A percentile compares a stretch with the other conserved stretches of the same genome.
Evolutionary conservation across 2,113 vertebrate genomes (phyloP).

Genomic region (Delphinapterus leucas): DNA sequence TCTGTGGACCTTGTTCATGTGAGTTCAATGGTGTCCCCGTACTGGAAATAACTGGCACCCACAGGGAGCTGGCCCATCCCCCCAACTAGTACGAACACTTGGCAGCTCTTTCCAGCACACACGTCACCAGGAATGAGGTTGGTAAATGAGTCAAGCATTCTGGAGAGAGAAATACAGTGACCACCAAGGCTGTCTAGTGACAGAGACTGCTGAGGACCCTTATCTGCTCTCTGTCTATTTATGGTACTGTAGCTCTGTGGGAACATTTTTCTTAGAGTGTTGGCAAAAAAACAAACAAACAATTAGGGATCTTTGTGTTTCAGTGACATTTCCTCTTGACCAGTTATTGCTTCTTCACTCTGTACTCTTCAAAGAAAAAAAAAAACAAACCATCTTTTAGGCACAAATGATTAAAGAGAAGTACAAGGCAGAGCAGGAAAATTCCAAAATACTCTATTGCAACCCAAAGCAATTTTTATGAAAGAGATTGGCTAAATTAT

Average conservation of each 20-base stretch:
- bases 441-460: neutral
- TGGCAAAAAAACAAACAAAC: neutral
- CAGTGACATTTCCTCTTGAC: neutral
- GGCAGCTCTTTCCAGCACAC: constrained; percentile 67
- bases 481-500: neutral
- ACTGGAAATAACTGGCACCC: constrained; percentile 74
- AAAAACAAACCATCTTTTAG: constrained; percentile 9
- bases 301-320: neutral
- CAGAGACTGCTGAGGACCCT: constrained; percentile 71
- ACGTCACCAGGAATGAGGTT: constrained; percentile 74
- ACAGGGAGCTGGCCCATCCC: constrained; percentile 61
- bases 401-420: constrained; percentile 46
- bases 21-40: neutral
- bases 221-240: constrained; percentile 72
- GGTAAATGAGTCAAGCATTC: constrained; percentile 77
- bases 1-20: neutral
- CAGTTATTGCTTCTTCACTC: neutral
- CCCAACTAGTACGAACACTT: neutral
- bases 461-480: neutral
- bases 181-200: constrained; percentile 69
- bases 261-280: constrained; percentile 69
- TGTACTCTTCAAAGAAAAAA: neutral
- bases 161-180: constrained; percentile 75
- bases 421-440: neutral
- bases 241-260: constrained; percentile 55